Conservation (phyloP, 2,797 vertebrate species). For the Chrysocyon brachyurus region DNA sequence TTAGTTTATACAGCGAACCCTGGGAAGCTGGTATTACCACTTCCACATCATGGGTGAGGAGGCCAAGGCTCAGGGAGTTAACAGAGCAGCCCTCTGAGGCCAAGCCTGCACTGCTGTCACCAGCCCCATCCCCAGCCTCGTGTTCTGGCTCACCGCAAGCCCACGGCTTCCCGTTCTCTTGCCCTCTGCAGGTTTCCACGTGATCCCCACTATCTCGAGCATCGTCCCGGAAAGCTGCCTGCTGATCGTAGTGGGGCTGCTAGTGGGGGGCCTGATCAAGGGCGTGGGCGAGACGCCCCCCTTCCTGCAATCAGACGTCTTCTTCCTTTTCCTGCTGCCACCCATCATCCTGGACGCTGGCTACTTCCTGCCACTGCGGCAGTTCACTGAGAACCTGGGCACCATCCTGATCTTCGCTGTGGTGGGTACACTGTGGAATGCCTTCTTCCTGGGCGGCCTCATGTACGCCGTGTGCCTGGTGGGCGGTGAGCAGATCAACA, state of each 20-base stretch:
- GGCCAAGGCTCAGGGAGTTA: conserved; percentile 15
- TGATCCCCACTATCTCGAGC: conserved; percentile 94
- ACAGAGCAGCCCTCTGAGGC: conserved; percentile 47
- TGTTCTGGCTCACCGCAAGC: conserved; percentile 3
- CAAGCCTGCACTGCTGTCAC: background rate
- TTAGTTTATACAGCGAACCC: conserved; percentile 25
- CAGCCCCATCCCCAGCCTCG: conserved; percentile 20
- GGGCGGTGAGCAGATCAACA: conserved; percentile 86
- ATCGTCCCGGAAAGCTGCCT: conserved; percentile 99
- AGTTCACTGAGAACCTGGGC: conserved; percentile 98
- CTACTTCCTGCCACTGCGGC: conserved; percentile 97
- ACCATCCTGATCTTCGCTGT: conserved; percentile 99
- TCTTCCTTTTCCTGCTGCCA: conserved; percentile 97
- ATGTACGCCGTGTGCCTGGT: conserved; percentile 95
- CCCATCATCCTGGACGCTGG: conserved; percentile 99
- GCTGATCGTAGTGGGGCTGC: conserved; percentile 96
- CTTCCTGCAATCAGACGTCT: conserved; percentile 91
- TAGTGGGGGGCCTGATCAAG: conserved; percentile 96
- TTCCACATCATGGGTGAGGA: conserved; percentile 11
- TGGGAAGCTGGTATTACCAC: conserved; percentile 48
- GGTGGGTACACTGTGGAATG: conserved; percentile 97
- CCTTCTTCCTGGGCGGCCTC: conserved; percentile 95
- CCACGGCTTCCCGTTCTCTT: conserved; percentile 63
- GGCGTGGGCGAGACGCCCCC: conserved; percentile 94
- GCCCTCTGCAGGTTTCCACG: conserved; percentile 94